phyloP scores from a whole-genome alignment of 1,140 invertebrate genomes.

The Aphelenchoides besseyi region DNA sequence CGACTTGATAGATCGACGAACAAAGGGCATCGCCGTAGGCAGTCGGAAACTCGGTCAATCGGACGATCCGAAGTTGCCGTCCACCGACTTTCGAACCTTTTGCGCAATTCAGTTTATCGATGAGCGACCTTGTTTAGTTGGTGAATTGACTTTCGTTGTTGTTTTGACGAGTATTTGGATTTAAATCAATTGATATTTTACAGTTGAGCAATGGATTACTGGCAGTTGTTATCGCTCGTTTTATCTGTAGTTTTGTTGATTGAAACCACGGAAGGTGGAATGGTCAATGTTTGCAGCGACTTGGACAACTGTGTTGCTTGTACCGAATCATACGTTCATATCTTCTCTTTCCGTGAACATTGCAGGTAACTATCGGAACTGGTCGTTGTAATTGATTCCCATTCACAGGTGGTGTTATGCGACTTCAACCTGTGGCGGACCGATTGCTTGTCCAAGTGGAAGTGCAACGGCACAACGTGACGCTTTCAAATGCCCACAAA shows the following conservation, averaged over 20 bases:
- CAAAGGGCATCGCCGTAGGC: background rate
- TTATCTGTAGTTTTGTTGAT: background rate
- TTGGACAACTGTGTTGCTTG: slow-evolving; percentile 51
- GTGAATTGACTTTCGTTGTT: background rate
- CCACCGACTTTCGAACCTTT: background rate
- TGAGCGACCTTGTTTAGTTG: background rate
- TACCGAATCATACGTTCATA: slow-evolving; percentile 58
- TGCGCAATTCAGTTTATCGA: background rate
- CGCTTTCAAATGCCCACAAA: slow-evolving; percentile 57
- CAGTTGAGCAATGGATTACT: background rate
- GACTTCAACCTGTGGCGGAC: slow-evolving; percentile 57
- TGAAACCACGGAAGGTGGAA: slow-evolving; percentile 34
- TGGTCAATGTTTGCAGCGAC: slow-evolving; percentile 59
- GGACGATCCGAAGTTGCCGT: background rate
- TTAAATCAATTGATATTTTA: background rate
- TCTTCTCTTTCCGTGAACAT: slow-evolving; percentile 60
- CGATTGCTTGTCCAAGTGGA: slow-evolving; percentile 54
- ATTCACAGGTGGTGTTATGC: slow-evolving; percentile 56
- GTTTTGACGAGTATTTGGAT: no score
- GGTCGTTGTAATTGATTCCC: background rate
- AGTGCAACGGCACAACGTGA: slow-evolving; percentile 55
- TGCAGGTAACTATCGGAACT: slow-evolving; percentile 46
- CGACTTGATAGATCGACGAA: background rate
- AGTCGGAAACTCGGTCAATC: background rate
- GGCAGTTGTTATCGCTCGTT: background rate